These are phyloP conservation scores for Rhaphigaster nebulosa DNA, from an alignment of 2,888 invertebrate genomes.

Conservation along the genomic window DNA sequence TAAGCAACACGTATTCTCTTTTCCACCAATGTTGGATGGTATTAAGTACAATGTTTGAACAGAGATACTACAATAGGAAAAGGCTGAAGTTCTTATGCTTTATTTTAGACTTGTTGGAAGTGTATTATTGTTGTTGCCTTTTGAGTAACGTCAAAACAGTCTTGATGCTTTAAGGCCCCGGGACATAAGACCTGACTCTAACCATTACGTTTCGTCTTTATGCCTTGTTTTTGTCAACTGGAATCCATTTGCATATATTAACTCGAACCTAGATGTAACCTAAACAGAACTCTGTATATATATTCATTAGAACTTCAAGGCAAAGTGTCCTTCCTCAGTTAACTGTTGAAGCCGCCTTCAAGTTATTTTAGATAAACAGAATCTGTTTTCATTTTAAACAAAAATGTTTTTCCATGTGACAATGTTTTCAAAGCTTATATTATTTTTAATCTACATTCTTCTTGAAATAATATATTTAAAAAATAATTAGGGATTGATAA, in stretches of 20 bases:
- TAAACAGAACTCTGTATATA: background rate
- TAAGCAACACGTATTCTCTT: too few species aligned
- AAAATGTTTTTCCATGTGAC: background rate
- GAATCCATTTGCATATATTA: conserved; percentile 8
- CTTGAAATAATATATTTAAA: too few species aligned
- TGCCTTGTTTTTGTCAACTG: background rate
- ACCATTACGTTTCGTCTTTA: background rate
- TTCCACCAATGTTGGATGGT: too few species aligned
- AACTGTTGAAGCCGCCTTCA: background rate
- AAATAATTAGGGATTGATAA: too few species aligned
- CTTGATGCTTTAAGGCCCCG: background rate
- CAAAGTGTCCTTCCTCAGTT: background rate
- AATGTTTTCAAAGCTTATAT: too few species aligned
- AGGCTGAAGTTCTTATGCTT: too few species aligned
- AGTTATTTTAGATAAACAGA: background rate
- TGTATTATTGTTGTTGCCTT: background rate
- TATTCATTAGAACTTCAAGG: background rate
- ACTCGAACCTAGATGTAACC: background rate
- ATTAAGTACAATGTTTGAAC: too few species aligned
- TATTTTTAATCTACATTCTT: too few species aligned
- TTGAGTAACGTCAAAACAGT: background rate
- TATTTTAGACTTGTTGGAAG: background rate
- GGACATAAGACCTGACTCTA: background rate
- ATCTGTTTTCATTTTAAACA: background rate
- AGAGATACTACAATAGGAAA: too few species aligned